Evolutionary conservation across 37 sponge, comb jelly and placozoan genomes (phyloP).

Genomic region (Mnemiopsis leidyi): DNA sequence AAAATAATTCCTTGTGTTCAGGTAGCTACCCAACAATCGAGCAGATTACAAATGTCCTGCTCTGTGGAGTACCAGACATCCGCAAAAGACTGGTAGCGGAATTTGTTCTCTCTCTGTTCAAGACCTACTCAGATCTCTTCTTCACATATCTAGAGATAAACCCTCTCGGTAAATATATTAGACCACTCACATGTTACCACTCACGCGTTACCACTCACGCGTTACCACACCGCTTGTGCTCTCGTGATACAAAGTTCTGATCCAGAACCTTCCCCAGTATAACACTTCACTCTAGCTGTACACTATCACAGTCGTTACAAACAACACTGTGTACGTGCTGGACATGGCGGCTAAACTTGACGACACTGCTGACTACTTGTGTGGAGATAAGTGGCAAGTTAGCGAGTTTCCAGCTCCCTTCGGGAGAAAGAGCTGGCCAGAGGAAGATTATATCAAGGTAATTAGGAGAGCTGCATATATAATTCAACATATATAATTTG

Average conservation of each 20-base stretch:
- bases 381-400: constrained; percentile 84
- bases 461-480: too few species aligned
- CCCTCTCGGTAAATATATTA: constrained; percentile 88
- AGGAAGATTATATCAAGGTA: constrained; percentile 65
- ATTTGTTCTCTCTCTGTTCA: constrained; percentile 78
- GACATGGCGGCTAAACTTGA: constrained; percentile 94
- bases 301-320: constrained; percentile 78
- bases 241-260: too few species aligned
- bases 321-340: constrained; percentile 72
- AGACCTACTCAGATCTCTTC: constrained; percentile 82
- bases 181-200: too few species aligned
- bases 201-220: too few species aligned
- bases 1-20: not conserved
- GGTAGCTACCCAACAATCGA: not conserved
- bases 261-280: too few species aligned
- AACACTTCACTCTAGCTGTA: not conserved
- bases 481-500: too few species aligned
- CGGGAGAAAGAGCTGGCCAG: constrained; percentile 89
- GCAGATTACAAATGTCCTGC: not conserved
- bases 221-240: too few species aligned
- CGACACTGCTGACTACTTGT: constrained; percentile 92
- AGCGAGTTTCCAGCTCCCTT: constrained; percentile 92
- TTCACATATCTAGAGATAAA: constrained; percentile 97
- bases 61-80: not conserved
- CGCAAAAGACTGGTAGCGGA: constrained; percentile 70